Percentiles rank a stretch among this genome's conserved stretches.
Evolutionary conservation across 2,797 vertebrate genomes (phyloP).

Genomic region (Dallia pectoralis): DNA sequence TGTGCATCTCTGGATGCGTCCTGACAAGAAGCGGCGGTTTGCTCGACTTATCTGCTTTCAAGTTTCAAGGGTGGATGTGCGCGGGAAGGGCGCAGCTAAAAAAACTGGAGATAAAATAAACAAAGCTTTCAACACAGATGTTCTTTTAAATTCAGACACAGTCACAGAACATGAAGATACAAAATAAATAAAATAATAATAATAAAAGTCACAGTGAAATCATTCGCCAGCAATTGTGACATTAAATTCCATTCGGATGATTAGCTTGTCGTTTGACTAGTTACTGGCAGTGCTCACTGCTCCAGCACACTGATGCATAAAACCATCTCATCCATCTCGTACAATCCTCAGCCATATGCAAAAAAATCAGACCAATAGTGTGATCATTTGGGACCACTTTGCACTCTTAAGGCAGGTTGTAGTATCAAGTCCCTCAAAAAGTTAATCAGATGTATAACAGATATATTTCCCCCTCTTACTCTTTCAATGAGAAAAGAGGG

Average conservation of each 20-base stretch:
- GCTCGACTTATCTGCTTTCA: conserved; percentile 31
- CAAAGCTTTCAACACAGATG: conserved; percentile 13
- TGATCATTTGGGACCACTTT: conserved; percentile 38
- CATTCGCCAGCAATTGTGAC: conserved; percentile 22
- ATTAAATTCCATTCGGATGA: conserved; percentile 40
- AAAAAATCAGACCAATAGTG: conserved; percentile 50
- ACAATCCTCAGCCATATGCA: conserved; percentile 60
- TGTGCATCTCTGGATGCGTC: conserved; percentile 23
- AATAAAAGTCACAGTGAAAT: conserved; percentile 52
- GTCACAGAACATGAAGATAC: conserved; percentile 23
- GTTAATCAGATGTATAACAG: background rate
- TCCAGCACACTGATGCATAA: conserved; percentile 55
- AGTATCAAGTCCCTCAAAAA: conserved; percentile 20
- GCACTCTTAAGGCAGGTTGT: conserved; percentile 54
- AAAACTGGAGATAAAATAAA: background rate
- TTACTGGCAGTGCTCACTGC: conserved; percentile 53
- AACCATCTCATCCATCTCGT: conserved; percentile 50
- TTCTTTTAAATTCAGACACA: conserved; percentile 19
- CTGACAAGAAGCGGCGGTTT: conserved; percentile 27
- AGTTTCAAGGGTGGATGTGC: conserved; percentile 12
- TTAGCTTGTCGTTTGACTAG: conserved; percentile 26
- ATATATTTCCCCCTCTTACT: background rate
- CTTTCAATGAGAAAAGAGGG: background rate
- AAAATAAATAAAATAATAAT: conserved; percentile 12
- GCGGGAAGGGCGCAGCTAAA: background rate